phyloP scores from a whole-genome alignment of 2,888 invertebrate species.

The Acronicta aceris region DNA sequence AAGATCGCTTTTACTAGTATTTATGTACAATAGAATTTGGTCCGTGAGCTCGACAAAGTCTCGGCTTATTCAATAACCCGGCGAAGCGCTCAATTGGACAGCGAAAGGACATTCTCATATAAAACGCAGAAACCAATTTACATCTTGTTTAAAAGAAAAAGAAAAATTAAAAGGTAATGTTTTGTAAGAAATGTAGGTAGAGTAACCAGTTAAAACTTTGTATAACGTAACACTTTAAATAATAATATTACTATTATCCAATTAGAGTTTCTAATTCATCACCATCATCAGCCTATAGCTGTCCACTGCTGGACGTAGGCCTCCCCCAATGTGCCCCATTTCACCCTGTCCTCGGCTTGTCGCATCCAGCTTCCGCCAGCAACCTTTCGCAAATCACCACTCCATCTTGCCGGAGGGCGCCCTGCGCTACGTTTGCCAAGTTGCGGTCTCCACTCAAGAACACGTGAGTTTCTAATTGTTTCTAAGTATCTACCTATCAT shows the following conservation, averaged over 20 bases:
- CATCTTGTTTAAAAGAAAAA: constrained; percentile 27
- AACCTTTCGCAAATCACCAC: no score
- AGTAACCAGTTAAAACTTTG: background rate
- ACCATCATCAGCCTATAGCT: no score
- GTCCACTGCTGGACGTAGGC: no score
- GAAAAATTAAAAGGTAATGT: constrained; percentile 11
- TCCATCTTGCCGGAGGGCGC: no score
- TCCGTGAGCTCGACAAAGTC: constrained; percentile 31
- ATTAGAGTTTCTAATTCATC: no score
- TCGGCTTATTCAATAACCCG: constrained; percentile 49
- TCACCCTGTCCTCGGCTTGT: no score
- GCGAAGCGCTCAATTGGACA: constrained; percentile 51
- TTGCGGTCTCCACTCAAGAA: no score
- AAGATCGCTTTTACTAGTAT: constrained; percentile 13
- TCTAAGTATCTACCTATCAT: background rate
- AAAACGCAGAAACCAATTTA: constrained; percentile 40
- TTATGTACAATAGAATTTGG: constrained; percentile 23
- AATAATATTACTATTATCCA: background rate
- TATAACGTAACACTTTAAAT: no score
- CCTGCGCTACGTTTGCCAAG: no score
- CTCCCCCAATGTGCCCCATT: no score
- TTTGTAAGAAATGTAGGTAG: background rate
- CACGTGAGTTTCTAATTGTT: no score
- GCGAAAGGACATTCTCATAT: constrained; percentile 43
- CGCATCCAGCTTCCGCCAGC: no score